Evolutionary conservation across 2,888 invertebrate genomes (phyloP).

Genomic region (Chymomyza amoena): DNA sequence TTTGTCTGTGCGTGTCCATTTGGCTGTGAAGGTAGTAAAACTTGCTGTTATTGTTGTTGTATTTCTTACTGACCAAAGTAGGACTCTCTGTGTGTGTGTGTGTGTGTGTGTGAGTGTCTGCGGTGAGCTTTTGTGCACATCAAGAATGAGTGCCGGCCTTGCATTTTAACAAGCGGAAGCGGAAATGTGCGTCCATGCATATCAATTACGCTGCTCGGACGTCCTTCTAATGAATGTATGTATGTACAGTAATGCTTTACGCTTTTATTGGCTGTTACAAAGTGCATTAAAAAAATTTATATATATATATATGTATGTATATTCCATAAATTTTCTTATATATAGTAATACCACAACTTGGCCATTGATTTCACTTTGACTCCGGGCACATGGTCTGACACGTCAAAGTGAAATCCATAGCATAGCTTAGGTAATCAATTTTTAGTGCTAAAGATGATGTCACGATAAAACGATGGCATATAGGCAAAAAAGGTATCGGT

Average conservation of each 20-base stretch:
- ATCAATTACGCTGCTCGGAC: neutral
- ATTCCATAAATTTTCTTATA: neutral
- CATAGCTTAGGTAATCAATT: neutral
- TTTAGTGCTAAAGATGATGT: neutral
- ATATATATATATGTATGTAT: no score
- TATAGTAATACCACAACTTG: neutral
- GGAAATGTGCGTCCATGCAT: constrained; percentile 56
- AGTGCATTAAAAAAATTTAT: neutral
- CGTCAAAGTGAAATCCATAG: neutral
- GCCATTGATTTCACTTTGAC: neutral
- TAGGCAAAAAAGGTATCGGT: constrained; percentile 70
- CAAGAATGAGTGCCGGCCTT: neutral
- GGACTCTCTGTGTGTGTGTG: neutral
- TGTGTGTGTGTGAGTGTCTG: neutral
- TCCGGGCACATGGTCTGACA: neutral
- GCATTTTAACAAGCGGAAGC: constrained; percentile 47
- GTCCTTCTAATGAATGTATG: neutral
- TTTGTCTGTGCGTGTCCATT: neutral
- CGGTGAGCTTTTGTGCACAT: neutral
- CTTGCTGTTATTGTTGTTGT: neutral
- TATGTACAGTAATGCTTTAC: constrained; percentile 18
- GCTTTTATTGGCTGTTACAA: constrained; percentile 18
- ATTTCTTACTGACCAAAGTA: neutral
- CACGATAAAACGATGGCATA: constrained; percentile 57
- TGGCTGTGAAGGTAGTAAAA: neutral